These are phyloP conservation scores for Spodoptera exigua DNA, from an alignment of 2,888 invertebrate genomes.

Conservation along the genomic window DNA sequence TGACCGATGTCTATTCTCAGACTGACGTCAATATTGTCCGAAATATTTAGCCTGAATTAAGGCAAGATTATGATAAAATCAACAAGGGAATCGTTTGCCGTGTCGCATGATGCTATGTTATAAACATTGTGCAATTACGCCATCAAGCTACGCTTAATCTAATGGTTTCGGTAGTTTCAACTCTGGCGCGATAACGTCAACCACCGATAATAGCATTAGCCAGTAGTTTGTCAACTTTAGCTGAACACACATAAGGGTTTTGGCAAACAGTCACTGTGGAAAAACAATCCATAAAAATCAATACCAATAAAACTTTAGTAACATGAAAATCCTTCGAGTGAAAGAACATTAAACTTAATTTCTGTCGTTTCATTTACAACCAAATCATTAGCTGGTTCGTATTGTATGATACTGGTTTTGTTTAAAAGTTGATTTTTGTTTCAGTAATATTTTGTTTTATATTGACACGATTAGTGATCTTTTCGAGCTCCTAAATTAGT, in stretches of 20 bases:
- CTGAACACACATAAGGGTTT: slow-evolving; percentile 72
- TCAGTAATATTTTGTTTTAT: slow-evolving; percentile 7
- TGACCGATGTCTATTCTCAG: neutral
- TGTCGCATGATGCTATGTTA: slow-evolving; percentile 53
- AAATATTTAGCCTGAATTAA: slow-evolving; percentile 25
- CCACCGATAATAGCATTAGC: slow-evolving; percentile 78
- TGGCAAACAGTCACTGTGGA: slow-evolving; percentile 2
- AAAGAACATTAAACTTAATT: too few relatives aligned
- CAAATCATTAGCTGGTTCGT: too few relatives aligned
- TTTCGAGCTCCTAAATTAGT: neutral
- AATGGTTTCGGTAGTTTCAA: slow-evolving; percentile 78
- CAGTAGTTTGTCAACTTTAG: slow-evolving; percentile 76
- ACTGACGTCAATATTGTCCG: slow-evolving; percentile 18
- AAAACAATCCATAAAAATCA: neutral
- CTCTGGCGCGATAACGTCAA: slow-evolving; percentile 83
- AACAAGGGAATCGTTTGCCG: slow-evolving; percentile 36
- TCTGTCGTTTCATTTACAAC: too few relatives aligned
- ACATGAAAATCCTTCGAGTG: too few relatives aligned
- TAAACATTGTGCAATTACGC: slow-evolving; percentile 65
- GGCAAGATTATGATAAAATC: slow-evolving; percentile 34
- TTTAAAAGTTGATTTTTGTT: too few relatives aligned
- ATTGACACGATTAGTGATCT: neutral
- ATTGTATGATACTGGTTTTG: too few relatives aligned
- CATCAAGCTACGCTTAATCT: slow-evolving; percentile 67
- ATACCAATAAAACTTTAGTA: too few relatives aligned